Percentiles rank a stretch among this genome's conserved stretches.
These are phyloP conservation scores for Amphilophus citrinellus DNA, from an alignment of 2,113 vertebrate species.

Conservation along the genomic window DNA sequence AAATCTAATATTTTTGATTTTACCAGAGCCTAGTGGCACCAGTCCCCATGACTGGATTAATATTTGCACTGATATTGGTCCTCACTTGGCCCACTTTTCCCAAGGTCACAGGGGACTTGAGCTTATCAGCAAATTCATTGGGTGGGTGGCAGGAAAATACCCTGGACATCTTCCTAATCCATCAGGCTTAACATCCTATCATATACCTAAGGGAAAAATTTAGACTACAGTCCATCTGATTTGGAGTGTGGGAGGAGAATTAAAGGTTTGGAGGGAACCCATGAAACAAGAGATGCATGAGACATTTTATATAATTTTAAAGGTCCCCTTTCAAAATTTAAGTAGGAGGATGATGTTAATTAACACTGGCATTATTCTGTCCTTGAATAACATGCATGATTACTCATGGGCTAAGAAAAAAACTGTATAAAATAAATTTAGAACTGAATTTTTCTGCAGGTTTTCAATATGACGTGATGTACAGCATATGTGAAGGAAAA, in stretches of 20 bases:
- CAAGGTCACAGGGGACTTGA: background rate
- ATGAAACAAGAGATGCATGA: background rate
- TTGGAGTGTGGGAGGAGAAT: constrained; percentile 21
- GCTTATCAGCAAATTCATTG: constrained; percentile 7
- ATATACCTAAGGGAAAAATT: constrained; percentile 39
- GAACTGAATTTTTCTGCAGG: background rate
- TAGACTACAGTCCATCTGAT: constrained; percentile 13
- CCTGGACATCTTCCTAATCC: constrained; percentile 19
- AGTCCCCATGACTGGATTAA: constrained; percentile 10
- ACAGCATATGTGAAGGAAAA: background rate
- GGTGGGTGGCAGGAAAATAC: constrained; percentile 48
- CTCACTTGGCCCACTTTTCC: constrained; percentile 19
- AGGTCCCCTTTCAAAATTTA: constrained; percentile 7
- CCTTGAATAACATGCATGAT: constrained; percentile 1
- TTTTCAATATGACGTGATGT: background rate
- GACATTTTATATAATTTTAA: constrained; percentile 21
- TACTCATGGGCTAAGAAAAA: background rate
- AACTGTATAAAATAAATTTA: background rate
- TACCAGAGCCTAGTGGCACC: background rate
- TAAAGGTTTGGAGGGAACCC: constrained; percentile 23
- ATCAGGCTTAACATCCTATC: constrained; percentile 13
- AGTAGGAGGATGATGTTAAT: constrained; percentile 27
- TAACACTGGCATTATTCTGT: constrained; percentile 17
- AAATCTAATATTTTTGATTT: constrained; percentile 6
- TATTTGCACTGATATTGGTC: constrained; percentile 9